Conservation (phyloP, 2,888 invertebrate species). For the Prosopocoilus inquinatus region DNA sequence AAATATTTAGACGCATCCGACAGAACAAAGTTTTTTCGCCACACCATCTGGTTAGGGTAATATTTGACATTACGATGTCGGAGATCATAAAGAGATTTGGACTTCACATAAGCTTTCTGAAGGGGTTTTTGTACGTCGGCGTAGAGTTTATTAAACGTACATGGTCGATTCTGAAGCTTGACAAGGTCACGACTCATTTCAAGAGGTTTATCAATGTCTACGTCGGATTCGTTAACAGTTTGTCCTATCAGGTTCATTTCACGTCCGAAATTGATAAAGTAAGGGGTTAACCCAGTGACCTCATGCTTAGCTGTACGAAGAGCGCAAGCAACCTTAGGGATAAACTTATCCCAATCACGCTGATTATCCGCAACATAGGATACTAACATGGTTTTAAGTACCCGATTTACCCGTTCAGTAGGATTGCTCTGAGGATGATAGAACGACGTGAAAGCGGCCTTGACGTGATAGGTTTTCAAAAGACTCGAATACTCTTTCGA, state of each 20-base stretch:
- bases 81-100: too few species aligned
- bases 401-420: conserved; percentile 17
- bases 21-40: conserved; percentile 19
- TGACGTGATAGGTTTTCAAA: too few species aligned
- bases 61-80: not conserved
- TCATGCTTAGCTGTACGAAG: conserved; percentile 17
- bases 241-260: conserved; percentile 17
- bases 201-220: not conserved
- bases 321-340: conserved; percentile 5
- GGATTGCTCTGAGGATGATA: conserved; percentile 27
- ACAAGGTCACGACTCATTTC: too few species aligned
- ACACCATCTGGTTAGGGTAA: conserved; percentile 15
- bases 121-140: conserved; percentile 18
- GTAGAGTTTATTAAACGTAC: not conserved
- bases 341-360: conserved; percentile 25
- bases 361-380: conserved; percentile 22
- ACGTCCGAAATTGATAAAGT: conserved; percentile 19
- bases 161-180: too few species aligned
- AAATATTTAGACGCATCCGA: conserved; percentile 26
- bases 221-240: not conserved
- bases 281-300: conserved; percentile 13
- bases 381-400: conserved; percentile 18
- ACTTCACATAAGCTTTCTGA: not conserved
- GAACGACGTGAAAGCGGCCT: too few species aligned
- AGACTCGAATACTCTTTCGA: conserved; percentile 13